phyloP scores from a whole-genome alignment of 2,113 vertebrate genomes.

The Oophaga pumilio region DNA sequence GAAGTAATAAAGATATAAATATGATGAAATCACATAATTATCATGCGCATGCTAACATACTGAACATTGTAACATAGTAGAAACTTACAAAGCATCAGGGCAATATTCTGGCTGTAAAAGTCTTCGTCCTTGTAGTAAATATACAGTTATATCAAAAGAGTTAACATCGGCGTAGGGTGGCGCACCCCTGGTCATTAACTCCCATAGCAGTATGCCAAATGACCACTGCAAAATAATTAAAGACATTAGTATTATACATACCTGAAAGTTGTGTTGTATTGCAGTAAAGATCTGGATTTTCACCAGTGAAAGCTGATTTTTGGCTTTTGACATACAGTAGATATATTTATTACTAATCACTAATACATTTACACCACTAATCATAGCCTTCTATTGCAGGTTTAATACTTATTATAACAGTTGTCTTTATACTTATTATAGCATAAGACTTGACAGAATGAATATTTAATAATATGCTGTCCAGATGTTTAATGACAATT shows the following conservation, averaged over 20 bases:
- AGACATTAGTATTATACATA: neutral
- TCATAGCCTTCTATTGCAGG: neutral
- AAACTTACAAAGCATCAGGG: constrained; percentile 91
- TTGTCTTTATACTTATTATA: neutral
- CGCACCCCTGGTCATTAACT: constrained; percentile 96
- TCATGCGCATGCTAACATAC: neutral
- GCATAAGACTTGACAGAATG: neutral
- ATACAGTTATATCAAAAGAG: constrained; percentile 97
- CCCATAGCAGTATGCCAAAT: constrained; percentile 96
- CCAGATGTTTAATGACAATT: constrained; percentile 23
- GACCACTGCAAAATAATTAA: constrained; percentile 72
- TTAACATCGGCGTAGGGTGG: constrained; percentile 97
- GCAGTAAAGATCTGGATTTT: neutral
- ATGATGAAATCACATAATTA: neutral
- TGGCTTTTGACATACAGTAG: neutral
- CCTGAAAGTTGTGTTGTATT: neutral
- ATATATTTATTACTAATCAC: neutral
- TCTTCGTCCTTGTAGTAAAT: constrained; percentile 92
- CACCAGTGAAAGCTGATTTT: neutral
- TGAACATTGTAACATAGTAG: neutral
- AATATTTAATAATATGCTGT: constrained; percentile 23
- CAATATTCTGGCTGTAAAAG: constrained; percentile 97
- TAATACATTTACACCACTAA: neutral
- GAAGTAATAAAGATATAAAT: neutral
- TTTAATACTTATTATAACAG: constrained; percentile 29